Base-by-base conservation (phyloP, 2,888 invertebrate species). In the Smittia sp. region DNA sequence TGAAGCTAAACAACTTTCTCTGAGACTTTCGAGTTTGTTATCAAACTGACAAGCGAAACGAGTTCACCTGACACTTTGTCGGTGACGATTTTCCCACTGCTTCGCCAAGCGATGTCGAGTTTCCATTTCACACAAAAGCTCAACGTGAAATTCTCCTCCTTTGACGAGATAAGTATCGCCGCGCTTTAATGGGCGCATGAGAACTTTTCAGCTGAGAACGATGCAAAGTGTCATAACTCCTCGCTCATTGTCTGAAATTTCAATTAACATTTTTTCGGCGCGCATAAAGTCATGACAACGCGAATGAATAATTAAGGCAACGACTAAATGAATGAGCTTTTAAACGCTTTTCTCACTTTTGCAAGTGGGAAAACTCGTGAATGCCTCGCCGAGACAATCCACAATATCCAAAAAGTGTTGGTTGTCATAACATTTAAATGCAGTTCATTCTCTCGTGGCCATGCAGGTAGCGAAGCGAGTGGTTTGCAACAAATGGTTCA, bases 251-350 rank as follows among this genome's bases (percentile, higher is more conserved):
- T 69, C 38, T 20, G n/a, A 9, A 24, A 46, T 46, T 24, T 52
- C 20, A 69, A 69, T 54, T 69, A 54, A 52, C 38, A 20, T 69
- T 69, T 69, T 69, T 69, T 52, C 20, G 27, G 54, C 20, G 38
- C 22, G 67, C 3, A 15, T 32, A 20, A 69, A 20, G 15, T 25
- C 22, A 25, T 4, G 25, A 69, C 46, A 15, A 62, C 27, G 38
- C 1, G 54, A 25, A 27, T 20, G 27, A 72, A 72, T 54, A 72
- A 72, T 72, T 62, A 72, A 72, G 32, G 58, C 62, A 22, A 69
- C 46, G 9, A 22, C 11, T 11, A 24, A 27, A 62, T 22, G 7
- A 18, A 58, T 58, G 58, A 58, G 58, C 7, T 58, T 58, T 58
- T 58, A 58, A 58, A 58, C 58, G 22, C 58, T 58, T 52, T 52